phyloP scores from a whole-genome alignment of 64 coral and sea anemone genomes.

The Anthopleura sola region DNA sequence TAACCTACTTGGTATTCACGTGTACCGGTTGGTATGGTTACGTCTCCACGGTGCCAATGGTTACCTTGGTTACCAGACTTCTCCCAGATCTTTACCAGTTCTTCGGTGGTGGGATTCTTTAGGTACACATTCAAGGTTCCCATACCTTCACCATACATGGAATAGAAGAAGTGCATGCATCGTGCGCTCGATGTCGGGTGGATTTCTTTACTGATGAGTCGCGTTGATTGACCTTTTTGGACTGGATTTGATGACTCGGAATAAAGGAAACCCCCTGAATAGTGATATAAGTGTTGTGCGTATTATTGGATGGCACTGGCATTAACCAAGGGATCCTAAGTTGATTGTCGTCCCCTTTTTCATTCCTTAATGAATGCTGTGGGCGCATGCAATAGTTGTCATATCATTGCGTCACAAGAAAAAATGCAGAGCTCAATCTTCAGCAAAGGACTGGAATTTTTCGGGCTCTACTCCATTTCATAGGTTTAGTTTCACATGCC shows the following conservation, averaged over 20 bases:
- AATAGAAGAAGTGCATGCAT: slow-evolving; percentile 85
- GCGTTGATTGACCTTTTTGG: slow-evolving; percentile 24
- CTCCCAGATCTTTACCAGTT: slow-evolving; percentile 63
- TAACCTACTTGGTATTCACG: not conserved
- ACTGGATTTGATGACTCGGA: slow-evolving; percentile 51
- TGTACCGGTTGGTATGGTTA: not conserved
- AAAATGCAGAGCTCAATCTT: too few species aligned
- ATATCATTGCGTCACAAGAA: too few species aligned
- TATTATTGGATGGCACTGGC: too few species aligned
- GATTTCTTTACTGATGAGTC: slow-evolving; percentile 44
- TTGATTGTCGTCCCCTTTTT: too few species aligned
- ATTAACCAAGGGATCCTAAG: too few species aligned
- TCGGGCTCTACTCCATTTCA: too few species aligned
- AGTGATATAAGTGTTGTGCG: not conserved
- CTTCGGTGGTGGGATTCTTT: slow-evolving; percentile 45
- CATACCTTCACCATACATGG: slow-evolving; percentile 81
- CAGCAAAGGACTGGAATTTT: too few species aligned
- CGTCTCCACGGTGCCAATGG: slow-evolving; percentile 43
- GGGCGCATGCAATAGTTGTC: too few species aligned
- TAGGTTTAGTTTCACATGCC: too few species aligned
- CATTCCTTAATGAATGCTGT: too few species aligned
- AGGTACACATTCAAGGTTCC: slow-evolving; percentile 70
- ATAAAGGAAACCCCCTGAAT: slow-evolving; percentile 53
- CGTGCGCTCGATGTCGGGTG: slow-evolving; percentile 44
- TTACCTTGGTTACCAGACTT: slow-evolving; percentile 50